Conservation (phyloP, 2,113 vertebrate species). For the Epinephelus moara region DNA sequence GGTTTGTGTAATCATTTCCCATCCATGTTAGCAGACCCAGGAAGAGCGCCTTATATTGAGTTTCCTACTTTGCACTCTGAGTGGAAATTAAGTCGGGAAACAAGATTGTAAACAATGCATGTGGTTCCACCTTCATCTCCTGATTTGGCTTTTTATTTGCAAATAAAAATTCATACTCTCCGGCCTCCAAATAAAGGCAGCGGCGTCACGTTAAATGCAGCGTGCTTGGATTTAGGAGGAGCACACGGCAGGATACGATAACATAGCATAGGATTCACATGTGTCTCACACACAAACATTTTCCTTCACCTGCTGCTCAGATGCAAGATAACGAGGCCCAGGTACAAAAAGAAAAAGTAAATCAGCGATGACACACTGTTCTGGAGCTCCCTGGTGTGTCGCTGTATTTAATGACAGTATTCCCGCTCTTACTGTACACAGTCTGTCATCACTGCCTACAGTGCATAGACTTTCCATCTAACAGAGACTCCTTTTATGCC, state of each 20-base stretch:
- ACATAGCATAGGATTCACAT: slow-evolving; percentile 18
- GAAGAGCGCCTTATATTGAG: slow-evolving; percentile 40
- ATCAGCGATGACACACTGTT: slow-evolving; percentile 73
- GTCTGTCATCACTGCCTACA: slow-evolving; percentile 71
- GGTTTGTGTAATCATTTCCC: slow-evolving; percentile 52
- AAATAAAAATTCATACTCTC: slow-evolving; percentile 20
- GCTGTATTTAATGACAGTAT: slow-evolving; percentile 78
- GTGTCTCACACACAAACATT: slow-evolving; percentile 44
- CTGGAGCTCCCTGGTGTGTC: slow-evolving; percentile 62
- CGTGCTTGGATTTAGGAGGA: slow-evolving; percentile 16
- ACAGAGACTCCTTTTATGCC: slow-evolving; percentile 67
- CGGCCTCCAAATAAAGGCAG: slow-evolving; percentile 19
- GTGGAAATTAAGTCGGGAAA: slow-evolving; percentile 54
- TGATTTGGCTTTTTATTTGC: slow-evolving; percentile 17
- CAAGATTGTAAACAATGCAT: slow-evolving; percentile 18
- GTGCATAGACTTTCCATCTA: slow-evolving; percentile 62
- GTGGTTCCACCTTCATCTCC: not conserved
- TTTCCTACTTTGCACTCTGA: slow-evolving; percentile 42
- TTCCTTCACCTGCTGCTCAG: slow-evolving; percentile 62
- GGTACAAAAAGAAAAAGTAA: slow-evolving; percentile 56
- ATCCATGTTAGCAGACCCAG: slow-evolving; percentile 31
- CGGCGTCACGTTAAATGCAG: slow-evolving; percentile 51
- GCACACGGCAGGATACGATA: slow-evolving; percentile 17
- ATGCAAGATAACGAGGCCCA: slow-evolving; percentile 66
- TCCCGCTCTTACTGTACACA: slow-evolving; percentile 70